Base-by-base conservation (phyloP, 2,888 invertebrate genomes). In the Drosophila tripunctata region DNA sequence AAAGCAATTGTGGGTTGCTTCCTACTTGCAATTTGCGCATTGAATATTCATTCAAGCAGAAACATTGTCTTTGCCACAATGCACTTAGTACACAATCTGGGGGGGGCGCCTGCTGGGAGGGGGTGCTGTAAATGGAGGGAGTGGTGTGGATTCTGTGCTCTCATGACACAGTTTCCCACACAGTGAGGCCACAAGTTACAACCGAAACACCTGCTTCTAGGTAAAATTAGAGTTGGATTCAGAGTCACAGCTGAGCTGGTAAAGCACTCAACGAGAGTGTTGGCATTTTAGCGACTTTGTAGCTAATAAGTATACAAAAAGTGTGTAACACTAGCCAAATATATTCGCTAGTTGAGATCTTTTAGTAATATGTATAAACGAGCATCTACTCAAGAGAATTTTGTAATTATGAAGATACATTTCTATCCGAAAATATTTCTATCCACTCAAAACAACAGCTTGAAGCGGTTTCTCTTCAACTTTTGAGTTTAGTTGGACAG, bases 101-200 rank as follows among this genome's bases (percentile, higher is more conserved):
- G 17, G 14, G 10, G 15, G 19, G 8, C 15, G 24, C n/a, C 19
- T 24, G n/a, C 17, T 15, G 14, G 27, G 30, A 43, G 12, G 4
- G 21, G 40, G 5, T 10, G 47, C 15, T 14, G 31, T 2, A 3
- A 10, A 15, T 5, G 31, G 43, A 15, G 31, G n/a, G 6, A 14
- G 30, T 7, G 31, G 36, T 12, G 12, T 7, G 24, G 24, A 1
- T 27, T 1, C 27, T 27, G 14, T 61, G 73, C 67, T 69, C 87
- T 69, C 78, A 68, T 87, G 88, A 78, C 88, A 87, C 73, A 84
- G 75, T 61, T 84, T 84, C 83, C 83, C 83, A 84, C 85, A 88
- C 64, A 48, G 62, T 44, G 56, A 70, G 78, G 75, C 58, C 58
- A 55, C 48, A 38, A 47, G 41, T 24, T 27, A 54, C 50, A 63